Evolutionary conservation across 1,140 invertebrate genomes (phyloP).

Genomic region (Drosophila neocordata): DNA sequence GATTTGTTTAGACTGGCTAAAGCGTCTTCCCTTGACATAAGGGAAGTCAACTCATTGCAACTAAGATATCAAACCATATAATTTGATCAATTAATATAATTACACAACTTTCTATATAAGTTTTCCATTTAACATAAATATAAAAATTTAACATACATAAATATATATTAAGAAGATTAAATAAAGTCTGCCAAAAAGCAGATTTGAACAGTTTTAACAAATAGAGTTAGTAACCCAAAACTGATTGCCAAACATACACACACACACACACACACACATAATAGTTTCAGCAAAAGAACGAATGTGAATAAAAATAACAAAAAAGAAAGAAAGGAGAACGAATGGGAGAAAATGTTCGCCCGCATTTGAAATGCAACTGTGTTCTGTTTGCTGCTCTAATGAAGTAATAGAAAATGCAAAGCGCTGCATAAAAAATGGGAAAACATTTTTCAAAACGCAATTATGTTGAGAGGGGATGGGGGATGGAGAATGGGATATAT

Average conservation of each 20-base stretch:
- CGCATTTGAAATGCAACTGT: conserved; percentile 37
- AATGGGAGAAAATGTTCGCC: background rate
- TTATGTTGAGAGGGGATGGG: conserved; percentile 39
- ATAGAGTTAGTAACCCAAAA: conserved; percentile 5
- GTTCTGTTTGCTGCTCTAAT: conserved; percentile 58
- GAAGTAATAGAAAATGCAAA: conserved; percentile 78
- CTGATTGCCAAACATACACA: conserved; percentile 1
- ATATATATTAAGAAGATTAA: background rate
- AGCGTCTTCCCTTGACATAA: too few relatives aligned
- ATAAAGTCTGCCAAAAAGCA: background rate
- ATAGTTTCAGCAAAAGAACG: background rate
- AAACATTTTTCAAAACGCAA: conserved; percentile 71
- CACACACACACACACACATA: background rate
- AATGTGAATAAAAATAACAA: background rate
- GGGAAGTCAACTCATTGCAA: too few relatives aligned
- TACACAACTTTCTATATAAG: too few relatives aligned
- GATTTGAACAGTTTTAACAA: background rate
- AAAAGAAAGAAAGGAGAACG: background rate
- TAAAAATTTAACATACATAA: too few relatives aligned
- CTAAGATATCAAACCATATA: too few relatives aligned
- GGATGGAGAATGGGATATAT: too few relatives aligned
- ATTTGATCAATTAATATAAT: too few relatives aligned
- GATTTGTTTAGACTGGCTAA: too few relatives aligned
- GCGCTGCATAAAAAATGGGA: conserved; percentile 69
- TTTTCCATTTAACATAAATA: too few relatives aligned